phyloP scores from a whole-genome alignment of 2,888 invertebrate genomes.

The Nymphalis urticae region DNA sequence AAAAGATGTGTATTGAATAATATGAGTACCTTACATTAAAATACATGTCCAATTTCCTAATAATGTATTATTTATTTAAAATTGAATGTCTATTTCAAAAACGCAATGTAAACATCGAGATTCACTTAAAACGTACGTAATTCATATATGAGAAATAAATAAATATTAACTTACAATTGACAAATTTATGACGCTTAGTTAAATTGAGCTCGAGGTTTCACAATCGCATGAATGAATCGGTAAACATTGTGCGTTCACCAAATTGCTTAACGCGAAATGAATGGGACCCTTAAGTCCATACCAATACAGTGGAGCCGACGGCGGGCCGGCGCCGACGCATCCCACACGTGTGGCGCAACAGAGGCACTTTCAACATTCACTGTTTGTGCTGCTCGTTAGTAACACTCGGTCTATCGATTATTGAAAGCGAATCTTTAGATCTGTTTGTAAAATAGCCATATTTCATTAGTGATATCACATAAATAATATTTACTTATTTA shows the following conservation, averaged over 20 bases:
- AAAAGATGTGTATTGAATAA: constrained; percentile 28
- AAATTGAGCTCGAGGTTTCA: constrained; percentile 60
- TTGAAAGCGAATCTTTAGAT: constrained; percentile 56
- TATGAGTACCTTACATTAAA: constrained; percentile 13
- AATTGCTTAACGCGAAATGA: constrained; percentile 80
- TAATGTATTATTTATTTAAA: background rate
- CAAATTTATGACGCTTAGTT: constrained; percentile 48
- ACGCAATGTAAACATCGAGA: background rate
- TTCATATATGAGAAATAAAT: constrained; percentile 22
- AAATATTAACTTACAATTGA: constrained; percentile 41
- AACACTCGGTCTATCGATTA: constrained; percentile 27
- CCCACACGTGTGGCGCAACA: constrained; percentile 79
- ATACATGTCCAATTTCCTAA: constrained; percentile 1
- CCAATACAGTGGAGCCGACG: constrained; percentile 54
- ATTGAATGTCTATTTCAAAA: background rate
- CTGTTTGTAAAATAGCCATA: constrained; percentile 16
- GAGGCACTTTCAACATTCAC: constrained; percentile 73
- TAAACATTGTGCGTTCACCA: constrained; percentile 73
- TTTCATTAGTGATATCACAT: background rate
- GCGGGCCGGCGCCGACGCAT: constrained; percentile 74
- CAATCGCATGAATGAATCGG: constrained; percentile 74
- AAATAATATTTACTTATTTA: background rate
- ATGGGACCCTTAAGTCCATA: constrained; percentile 67
- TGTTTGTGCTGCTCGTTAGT: constrained; percentile 71
- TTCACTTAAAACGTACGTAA: background rate